Percentiles rank a stretch among this genome's conserved stretches.
These are phyloP conservation scores for Cydia pomonella DNA, from an alignment of 1,140 invertebrate genomes.

Conservation along the genomic window DNA sequence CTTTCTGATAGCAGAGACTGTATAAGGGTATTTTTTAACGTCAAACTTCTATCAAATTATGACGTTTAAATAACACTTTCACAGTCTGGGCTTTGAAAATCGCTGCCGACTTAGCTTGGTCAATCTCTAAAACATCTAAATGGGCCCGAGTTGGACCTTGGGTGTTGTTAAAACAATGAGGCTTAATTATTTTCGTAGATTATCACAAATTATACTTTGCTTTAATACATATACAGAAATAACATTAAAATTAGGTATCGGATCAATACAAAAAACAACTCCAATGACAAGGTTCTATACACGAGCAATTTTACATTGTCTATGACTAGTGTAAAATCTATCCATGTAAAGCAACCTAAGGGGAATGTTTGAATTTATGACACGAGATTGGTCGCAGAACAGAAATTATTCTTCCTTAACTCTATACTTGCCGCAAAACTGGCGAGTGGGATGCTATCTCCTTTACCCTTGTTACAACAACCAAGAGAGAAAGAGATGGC, in stretches of 20 bases:
- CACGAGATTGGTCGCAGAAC: slow-evolving; percentile 5
- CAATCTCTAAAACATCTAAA: too few relatives aligned
- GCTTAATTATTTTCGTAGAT: background rate
- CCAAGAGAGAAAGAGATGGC: too few relatives aligned
- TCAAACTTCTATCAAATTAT: too few relatives aligned
- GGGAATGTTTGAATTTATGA: slow-evolving; percentile 18
- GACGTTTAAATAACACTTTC: too few relatives aligned
- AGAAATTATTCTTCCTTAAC: background rate
- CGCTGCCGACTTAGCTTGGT: too few relatives aligned
- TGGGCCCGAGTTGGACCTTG: background rate
- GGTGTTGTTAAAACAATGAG: background rate
- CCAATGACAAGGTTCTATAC: background rate
- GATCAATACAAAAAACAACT: background rate
- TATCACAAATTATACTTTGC: background rate
- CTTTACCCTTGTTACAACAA: too few relatives aligned
- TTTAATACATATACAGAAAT: too few relatives aligned
- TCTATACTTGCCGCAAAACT: too few relatives aligned
- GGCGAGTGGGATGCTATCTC: too few relatives aligned
- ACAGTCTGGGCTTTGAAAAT: too few relatives aligned
- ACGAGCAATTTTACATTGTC: background rate
- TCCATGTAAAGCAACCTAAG: background rate
- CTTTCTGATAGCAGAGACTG: too few relatives aligned
- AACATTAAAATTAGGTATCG: background rate
- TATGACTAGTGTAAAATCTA: background rate
- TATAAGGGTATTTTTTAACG: too few relatives aligned